Conservation (phyloP, 2,888 invertebrate species). For the Machimus rusticus region DNA sequence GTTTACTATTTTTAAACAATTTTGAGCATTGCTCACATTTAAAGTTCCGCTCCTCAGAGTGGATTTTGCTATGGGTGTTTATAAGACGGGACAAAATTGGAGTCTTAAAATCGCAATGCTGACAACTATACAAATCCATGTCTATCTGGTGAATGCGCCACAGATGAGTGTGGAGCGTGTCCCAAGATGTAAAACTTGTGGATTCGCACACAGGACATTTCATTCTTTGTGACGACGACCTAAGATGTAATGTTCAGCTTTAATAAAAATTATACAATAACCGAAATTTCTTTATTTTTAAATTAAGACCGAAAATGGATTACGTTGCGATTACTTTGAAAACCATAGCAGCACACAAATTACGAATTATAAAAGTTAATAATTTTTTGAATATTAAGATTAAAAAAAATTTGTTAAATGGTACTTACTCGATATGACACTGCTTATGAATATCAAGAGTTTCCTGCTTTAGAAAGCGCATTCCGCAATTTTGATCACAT, state of each 20-base stretch:
- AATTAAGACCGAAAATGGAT: too few species aligned
- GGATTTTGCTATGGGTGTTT: slow-evolving; percentile 79
- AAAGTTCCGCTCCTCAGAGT: slow-evolving; percentile 70
- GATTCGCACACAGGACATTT: slow-evolving; percentile 73
- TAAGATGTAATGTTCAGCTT: not conserved
- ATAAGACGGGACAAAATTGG: slow-evolving; percentile 73
- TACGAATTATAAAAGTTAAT: too few species aligned
- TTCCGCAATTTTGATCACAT: slow-evolving; percentile 58
- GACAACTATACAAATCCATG: slow-evolving; percentile 80
- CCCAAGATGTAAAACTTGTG: slow-evolving; percentile 66
- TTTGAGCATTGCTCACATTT: slow-evolving; percentile 74
- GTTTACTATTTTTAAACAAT: slow-evolving; percentile 80
- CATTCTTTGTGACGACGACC: slow-evolving; percentile 48
- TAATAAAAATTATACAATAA: not conserved
- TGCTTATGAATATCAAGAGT: slow-evolving; percentile 58
- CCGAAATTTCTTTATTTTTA: too few species aligned
- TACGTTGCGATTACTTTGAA: too few species aligned
- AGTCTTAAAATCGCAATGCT: slow-evolving; percentile 77
- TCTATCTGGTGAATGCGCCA: slow-evolving; percentile 81
- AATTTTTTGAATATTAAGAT: not conserved
- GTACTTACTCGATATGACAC: slow-evolving; percentile 56
- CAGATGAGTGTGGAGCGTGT: slow-evolving; percentile 77
- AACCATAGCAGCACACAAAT: too few species aligned
- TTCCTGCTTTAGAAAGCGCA: slow-evolving; percentile 57
- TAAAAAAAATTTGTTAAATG: not conserved